These are phyloP conservation scores for Drosophila mercatorum DNA, from an alignment of 2,888 invertebrate genomes.

Conservation along the genomic window DNA sequence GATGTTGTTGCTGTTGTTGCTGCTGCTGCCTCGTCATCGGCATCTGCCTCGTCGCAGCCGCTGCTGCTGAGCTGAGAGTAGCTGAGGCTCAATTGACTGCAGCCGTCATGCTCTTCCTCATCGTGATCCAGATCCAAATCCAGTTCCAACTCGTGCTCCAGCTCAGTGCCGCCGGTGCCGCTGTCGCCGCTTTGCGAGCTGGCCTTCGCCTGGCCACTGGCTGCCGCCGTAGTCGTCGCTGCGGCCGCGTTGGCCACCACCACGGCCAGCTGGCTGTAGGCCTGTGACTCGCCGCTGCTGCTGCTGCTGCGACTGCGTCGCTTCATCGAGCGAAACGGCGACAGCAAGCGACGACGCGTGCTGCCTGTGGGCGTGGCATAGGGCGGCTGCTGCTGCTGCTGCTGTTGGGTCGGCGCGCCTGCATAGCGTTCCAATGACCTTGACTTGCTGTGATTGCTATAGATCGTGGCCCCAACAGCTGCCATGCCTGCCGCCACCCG, in stretches of 20 bases:
- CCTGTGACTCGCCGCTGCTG: slow-evolving; percentile 76
- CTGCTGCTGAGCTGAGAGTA: slow-evolving; percentile 81
- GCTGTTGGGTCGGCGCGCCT: slow-evolving; percentile 71
- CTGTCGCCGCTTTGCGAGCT: slow-evolving; percentile 82
- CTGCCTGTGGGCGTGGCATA: slow-evolving; percentile 74
- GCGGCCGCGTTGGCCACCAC: slow-evolving; percentile 58
- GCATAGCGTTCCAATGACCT: slow-evolving; percentile 82
- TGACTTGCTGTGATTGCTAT: slow-evolving; percentile 73
- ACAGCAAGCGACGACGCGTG: slow-evolving; percentile 75
- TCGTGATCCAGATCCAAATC: slow-evolving; percentile 67
- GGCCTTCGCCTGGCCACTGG: slow-evolving; percentile 58
- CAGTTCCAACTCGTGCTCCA: slow-evolving; percentile 78
- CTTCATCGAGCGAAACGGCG: slow-evolving; percentile 81
- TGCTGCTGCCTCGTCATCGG: slow-evolving; percentile 40
- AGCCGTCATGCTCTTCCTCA: slow-evolving; percentile 64
- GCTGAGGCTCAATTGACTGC: slow-evolving; percentile 80
- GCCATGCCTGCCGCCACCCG: slow-evolving; percentile 1
- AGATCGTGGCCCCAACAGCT: slow-evolving; percentile 46
- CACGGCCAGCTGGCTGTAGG: slow-evolving; percentile 57
- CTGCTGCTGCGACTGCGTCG: slow-evolving; percentile 83
- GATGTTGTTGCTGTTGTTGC: slow-evolving; percentile 27
- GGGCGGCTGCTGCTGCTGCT: slow-evolving; percentile 57
- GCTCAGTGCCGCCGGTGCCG: slow-evolving; percentile 82
- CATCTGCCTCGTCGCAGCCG: slow-evolving; percentile 65
- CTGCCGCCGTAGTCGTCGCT: slow-evolving; percentile 20